A percentile compares a stretch with the other conserved stretches of the same genome.
Conservation (phyloP, 2,797 vertebrate genomes). For the Eutrigla gurnardus region DNA sequence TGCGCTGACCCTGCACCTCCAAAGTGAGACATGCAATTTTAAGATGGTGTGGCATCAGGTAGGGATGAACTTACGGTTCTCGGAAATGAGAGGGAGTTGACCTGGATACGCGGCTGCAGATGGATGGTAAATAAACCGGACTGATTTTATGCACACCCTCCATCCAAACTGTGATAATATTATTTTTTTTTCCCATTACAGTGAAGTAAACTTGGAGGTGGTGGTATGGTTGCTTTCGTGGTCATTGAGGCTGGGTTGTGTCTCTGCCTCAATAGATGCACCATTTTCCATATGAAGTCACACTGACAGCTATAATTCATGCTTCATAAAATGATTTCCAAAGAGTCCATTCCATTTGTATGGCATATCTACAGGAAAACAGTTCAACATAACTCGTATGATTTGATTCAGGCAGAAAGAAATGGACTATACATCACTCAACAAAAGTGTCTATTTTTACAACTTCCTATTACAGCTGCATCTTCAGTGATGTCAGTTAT, state of each 20-base stretch:
- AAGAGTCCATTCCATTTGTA: background rate
- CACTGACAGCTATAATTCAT: slow-evolving; percentile 10
- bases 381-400: background rate
- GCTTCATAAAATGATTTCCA: slow-evolving; percentile 28
- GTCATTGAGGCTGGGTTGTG: too few species aligned
- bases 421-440: background rate
- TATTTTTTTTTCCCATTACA: background rate
- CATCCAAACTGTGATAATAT: background rate
- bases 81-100: slow-evolving; percentile 10
- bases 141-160: background rate
- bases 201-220: background rate
- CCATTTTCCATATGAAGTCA: slow-evolving; percentile 34
- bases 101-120: slow-evolving; percentile 24
- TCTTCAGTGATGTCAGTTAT: background rate
- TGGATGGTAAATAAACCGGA: slow-evolving; percentile 18
- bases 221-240: background rate
- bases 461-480: background rate
- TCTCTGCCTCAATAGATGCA: slow-evolving; percentile 1
- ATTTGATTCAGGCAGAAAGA: background rate
- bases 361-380: slow-evolving; percentile 8
- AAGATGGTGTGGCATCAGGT: slow-evolving; percentile 17
- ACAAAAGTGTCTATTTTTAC: background rate
- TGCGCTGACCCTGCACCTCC: slow-evolving; percentile 8
- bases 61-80: slow-evolving; percentile 12
- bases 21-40: slow-evolving; percentile 5